Evolutionary conservation across 2,113 vertebrate species (phyloP).

Genomic region (Siphamia tubifer): DNA sequence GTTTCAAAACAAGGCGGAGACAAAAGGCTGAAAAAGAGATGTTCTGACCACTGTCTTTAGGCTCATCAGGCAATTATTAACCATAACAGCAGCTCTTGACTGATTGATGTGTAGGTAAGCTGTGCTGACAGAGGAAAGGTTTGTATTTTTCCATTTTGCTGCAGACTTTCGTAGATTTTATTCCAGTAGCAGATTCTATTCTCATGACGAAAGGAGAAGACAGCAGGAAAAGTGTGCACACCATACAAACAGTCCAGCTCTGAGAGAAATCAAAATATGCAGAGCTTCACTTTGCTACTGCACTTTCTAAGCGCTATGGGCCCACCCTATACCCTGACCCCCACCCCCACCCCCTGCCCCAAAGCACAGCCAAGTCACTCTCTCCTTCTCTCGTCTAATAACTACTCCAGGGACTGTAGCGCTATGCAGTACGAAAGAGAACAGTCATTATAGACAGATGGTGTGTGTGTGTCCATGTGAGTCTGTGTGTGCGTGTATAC

Average conservation of each 20-base stretch:
- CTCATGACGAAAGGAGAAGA: constrained; percentile 29
- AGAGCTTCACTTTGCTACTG: constrained; percentile 29
- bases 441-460: constrained; percentile 81
- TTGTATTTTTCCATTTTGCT: neutral
- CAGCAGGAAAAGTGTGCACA: constrained; percentile 17
- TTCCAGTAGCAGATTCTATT: constrained; percentile 26
- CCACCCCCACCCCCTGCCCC: neutral
- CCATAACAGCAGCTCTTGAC: no score
- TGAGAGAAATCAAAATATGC: constrained; percentile 9
- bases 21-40: neutral
- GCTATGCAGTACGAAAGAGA: constrained; percentile 67
- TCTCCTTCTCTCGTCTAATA: constrained; percentile 76
- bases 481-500: constrained; percentile 63
- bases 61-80: no score
- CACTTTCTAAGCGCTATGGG: constrained; percentile 30
- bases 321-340: constrained; percentile 37
- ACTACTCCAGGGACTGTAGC: constrained; percentile 79
- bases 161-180: neutral
- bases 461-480: constrained; percentile 39
- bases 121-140: neutral
- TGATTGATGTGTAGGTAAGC: neutral
- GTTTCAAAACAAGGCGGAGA: constrained; percentile 1
- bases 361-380: constrained; percentile 48
- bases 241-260: neutral
- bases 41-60: neutral